Evolutionary conservation across 1,140 invertebrate species (phyloP).

Genomic region (Heliconius hewitsoni): DNA sequence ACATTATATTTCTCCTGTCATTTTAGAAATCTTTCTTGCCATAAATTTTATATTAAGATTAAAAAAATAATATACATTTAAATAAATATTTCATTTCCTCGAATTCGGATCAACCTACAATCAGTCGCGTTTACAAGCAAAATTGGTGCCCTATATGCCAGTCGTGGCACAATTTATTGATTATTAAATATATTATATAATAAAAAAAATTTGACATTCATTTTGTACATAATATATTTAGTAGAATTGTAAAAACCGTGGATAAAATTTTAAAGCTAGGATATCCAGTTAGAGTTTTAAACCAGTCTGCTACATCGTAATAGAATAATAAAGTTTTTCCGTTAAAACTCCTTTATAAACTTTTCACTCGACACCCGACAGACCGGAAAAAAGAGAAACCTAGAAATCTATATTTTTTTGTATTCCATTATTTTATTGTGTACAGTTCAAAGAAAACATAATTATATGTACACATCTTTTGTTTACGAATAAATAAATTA

Average conservation of each 20-base stretch:
- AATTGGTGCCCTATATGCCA: too few species aligned
- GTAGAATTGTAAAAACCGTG: slow-evolving; percentile 6
- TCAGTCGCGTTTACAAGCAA: too few species aligned
- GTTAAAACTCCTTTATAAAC: slow-evolving; percentile 37
- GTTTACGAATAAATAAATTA: too few species aligned
- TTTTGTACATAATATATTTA: neutral
- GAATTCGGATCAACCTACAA: too few species aligned
- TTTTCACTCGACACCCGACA: slow-evolving; percentile 34
- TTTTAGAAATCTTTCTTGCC: too few species aligned
- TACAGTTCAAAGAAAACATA: neutral
- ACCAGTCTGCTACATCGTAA: slow-evolving; percentile 39
- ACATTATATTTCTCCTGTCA: too few species aligned
- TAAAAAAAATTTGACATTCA: too few species aligned
- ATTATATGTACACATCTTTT: neutral
- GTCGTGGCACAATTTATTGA: too few species aligned
- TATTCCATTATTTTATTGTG: neutral
- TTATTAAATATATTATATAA: too few species aligned
- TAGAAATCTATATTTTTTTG: slow-evolving; percentile 14
- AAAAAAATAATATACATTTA: too few species aligned
- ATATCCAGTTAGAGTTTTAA: slow-evolving; percentile 39
- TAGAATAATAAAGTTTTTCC: slow-evolving; percentile 43
- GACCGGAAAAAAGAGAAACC: slow-evolving; percentile 20
- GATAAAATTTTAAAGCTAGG: slow-evolving; percentile 31
- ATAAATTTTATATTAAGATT: too few species aligned
- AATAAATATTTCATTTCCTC: too few species aligned